Evolutionary conservation across 2,888 invertebrate species (phyloP), one percentile per base, ranked within the genome.

Genomic region (Cremastobaeus sp.): DNA sequence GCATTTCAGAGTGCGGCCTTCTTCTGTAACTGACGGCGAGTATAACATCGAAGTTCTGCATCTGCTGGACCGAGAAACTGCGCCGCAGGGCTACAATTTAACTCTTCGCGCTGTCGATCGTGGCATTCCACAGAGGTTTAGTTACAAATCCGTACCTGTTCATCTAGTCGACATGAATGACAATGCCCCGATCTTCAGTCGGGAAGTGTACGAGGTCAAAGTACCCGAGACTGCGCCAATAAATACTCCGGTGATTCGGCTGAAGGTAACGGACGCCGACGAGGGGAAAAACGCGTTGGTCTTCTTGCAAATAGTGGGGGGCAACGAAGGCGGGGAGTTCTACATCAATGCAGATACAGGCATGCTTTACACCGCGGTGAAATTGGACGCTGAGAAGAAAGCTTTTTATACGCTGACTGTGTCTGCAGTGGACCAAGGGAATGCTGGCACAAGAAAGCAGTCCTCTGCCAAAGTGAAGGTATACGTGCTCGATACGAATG

Each of bases 401-500:
- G 91, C 94, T 1, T 92, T 94, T 77, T 96, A 97, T 85, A 94
- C 95, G 11, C 89, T 97, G 37, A 96, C 96, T 0, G 95, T 97
- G 6, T 94, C 95, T 5, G 97, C 97, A 0, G 92, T 95, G 30
- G 97, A 97, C 87, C 95, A 95, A 84, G 94, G 95, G 0, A 93
- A 95, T 84, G 92, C 92, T 0, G 95, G 95, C 1, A 92, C 93
- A 9, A 90, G 96, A 47, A 94, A 95, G 81, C 95, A 95, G 85
- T 95, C 95, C 2, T 96, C 96, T 0, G 96, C 96, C 0, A 95
- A 96, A 89, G 95, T 98, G 0, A 94, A 95, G 88, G 93, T 98
- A 50, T 92, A 93, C 82, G 93, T 98, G 2, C 89, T 94, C 55
- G 98, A 98, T 88, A 94, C 95, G 55, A 98, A 99, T 88, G 98